These are phyloP conservation scores for Panulirus ornatus DNA, from an alignment of 1,140 invertebrate genomes.

Conservation along the genomic window DNA sequence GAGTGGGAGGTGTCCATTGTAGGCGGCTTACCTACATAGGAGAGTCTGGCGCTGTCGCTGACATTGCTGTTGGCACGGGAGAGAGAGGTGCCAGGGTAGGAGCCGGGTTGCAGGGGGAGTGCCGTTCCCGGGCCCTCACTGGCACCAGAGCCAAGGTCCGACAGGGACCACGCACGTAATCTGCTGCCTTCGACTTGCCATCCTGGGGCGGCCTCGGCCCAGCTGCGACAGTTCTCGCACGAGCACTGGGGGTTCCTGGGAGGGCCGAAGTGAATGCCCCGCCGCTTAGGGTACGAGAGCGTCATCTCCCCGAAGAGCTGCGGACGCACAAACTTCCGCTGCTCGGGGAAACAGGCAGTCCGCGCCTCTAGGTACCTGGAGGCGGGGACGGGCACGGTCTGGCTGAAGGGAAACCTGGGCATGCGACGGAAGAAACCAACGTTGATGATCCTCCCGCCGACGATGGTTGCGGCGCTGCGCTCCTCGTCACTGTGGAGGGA, in stretches of 20 bases:
- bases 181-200: constrained; percentile 30
- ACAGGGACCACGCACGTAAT: constrained; percentile 68
- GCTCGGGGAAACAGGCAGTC: constrained; percentile 37
- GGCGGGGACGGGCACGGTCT: constrained; percentile 64
- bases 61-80: constrained; percentile 63
- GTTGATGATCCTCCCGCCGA: constrained; percentile 44
- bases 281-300: constrained; percentile 82
- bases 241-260: constrained; percentile 86
- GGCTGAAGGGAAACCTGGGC: constrained; percentile 70
- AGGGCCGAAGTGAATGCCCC: constrained; percentile 85
- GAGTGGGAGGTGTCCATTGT: not conserved
- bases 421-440: constrained; percentile 65
- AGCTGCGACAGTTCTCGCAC: constrained; percentile 84
- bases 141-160: constrained; percentile 33
- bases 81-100: constrained; percentile 57
- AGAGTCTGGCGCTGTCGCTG: constrained; percentile 67
- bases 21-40: constrained; percentile 73
- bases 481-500: constrained; percentile 10
- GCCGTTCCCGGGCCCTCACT: not conserved
- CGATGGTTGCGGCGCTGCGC: not conserved
- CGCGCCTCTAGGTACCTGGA: constrained; percentile 29
- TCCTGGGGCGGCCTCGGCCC: constrained; percentile 79
- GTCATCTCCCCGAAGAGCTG: constrained; percentile 83
- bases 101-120: constrained; percentile 23
- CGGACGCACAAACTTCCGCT: constrained; percentile 69